Evolutionary conservation across 2,797 vertebrate species (phyloP).

Genomic region (Microctenopoma stevenorrisi): DNA sequence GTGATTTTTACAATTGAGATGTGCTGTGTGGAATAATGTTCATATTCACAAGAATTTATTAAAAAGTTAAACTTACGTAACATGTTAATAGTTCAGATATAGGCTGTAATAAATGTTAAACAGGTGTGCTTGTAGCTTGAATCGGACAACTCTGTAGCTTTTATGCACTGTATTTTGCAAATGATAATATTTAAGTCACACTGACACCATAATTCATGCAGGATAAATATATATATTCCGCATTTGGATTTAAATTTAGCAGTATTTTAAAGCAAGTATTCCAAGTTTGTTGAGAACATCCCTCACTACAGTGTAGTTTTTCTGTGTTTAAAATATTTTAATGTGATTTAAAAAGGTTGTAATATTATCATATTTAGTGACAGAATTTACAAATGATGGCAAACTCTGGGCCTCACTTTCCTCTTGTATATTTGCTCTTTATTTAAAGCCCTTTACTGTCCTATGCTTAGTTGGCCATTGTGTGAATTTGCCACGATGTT

Average conservation of each 20-base stretch:
- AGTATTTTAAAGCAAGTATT: neutral
- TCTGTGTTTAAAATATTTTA: neutral
- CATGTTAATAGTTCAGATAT: neutral
- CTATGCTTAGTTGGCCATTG: constrained; percentile 55
- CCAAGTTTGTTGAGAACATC: neutral
- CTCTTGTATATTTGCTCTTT: constrained; percentile 32
- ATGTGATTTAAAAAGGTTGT: neutral
- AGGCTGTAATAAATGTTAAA: neutral
- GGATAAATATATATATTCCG: neutral
- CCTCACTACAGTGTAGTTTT: neutral
- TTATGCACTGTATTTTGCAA: neutral
- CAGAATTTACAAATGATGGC: neutral
- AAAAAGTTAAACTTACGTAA: neutral
- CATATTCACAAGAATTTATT: neutral
- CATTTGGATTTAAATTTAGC: neutral
- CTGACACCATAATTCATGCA: neutral
- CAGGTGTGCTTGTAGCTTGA: neutral
- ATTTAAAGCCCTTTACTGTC: constrained; percentile 33
- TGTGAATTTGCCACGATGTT: constrained; percentile 55
- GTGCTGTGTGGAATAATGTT: neutral
- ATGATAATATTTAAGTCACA: neutral
- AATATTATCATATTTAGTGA: neutral
- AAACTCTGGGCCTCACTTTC: neutral
- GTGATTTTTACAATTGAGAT: neutral
- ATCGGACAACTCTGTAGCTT: neutral